These are phyloP conservation scores for Marronus borbonicus DNA, from an alignment of 2,888 invertebrate species.

Conservation along the genomic window DNA sequence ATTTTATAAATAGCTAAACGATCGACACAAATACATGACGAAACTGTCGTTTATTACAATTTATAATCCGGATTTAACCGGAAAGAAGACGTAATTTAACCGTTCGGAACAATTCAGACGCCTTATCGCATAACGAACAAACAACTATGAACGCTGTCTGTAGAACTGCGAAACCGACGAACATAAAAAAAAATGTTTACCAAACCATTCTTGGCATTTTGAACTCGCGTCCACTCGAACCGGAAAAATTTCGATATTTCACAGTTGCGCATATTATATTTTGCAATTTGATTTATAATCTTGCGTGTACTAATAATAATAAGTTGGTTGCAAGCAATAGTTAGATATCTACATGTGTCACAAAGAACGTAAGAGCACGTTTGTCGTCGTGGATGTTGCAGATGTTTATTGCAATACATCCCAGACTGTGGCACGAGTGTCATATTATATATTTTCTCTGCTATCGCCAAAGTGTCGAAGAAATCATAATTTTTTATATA, in stretches of 20 bases:
- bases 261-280: no score
- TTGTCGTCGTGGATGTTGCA: no score
- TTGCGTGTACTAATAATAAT: no score
- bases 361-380: no score
- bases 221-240: background rate
- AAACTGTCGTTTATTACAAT: conserved; percentile 20
- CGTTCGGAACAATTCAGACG: background rate
- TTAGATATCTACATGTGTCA: no score
- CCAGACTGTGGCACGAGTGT: no score
- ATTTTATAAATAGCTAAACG: conserved; percentile 38
- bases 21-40: conserved; percentile 35
- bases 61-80: conserved; percentile 22
- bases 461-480: no score
- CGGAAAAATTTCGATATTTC: conserved; percentile 9
- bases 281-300: no score
- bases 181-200: background rate
- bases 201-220: background rate
- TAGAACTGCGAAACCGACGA: background rate
- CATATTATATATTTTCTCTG: no score
- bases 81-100: background rate
- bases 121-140: conserved; percentile 5
- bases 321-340: no score
- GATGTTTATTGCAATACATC: no score
- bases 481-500: no score
- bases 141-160: background rate